Evolutionary conservation across 2,888 invertebrate genomes (phyloP), one percentile per base, ranked within the genome.

Genomic region (Octodonta nipae): DNA sequence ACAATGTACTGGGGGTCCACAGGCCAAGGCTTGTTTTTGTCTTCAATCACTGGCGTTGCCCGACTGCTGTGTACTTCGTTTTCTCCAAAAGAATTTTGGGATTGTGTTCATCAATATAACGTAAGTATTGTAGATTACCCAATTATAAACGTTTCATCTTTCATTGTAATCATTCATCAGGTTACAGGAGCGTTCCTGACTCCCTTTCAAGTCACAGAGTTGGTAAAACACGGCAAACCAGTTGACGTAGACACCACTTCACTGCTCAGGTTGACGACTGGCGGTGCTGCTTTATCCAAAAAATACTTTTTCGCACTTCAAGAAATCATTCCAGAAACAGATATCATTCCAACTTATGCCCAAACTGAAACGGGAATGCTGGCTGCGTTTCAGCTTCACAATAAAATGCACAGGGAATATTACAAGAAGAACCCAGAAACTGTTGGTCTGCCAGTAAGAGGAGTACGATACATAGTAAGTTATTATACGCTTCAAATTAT

Each of bases 361-460:
- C 55, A 54, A 43, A 55, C 57, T 2, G 58, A 58, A 42, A 43
- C 45, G 2, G 57, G 57, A 2, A 20, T 47, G 7, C 26, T 48
- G 13, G 46, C 49, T 3, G 26, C 30, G 22, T 58, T 52, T 36
- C 41, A 49, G 12, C 33, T 45, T 4, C 42, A 44, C 26, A 40
- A 45, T 14, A 42, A 49, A 17, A 42, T 40, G 15, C 51, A 56
- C 28, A 28, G 50, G 2, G 34, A 51, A 13, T 15, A 40, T 4
- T 36, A 51, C 28, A 41, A 45, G 33, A 37, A 40, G 3, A 52
- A 52, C 28, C 50, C 51, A 1, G 36, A 39, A 4, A 50, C 50
- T 4, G 45, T 47, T 11, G 55, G 56, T 0, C 38, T 44, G 25
- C 46, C 49, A 1, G 15, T 45, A 12, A 34, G 43, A 6, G 55